A percentile compares a stretch with the other conserved stretches of the same genome.
These are phyloP conservation scores for Emydocephalus ijimae DNA, from an alignment of 2,113 vertebrate genomes.

Conservation along the genomic window DNA sequence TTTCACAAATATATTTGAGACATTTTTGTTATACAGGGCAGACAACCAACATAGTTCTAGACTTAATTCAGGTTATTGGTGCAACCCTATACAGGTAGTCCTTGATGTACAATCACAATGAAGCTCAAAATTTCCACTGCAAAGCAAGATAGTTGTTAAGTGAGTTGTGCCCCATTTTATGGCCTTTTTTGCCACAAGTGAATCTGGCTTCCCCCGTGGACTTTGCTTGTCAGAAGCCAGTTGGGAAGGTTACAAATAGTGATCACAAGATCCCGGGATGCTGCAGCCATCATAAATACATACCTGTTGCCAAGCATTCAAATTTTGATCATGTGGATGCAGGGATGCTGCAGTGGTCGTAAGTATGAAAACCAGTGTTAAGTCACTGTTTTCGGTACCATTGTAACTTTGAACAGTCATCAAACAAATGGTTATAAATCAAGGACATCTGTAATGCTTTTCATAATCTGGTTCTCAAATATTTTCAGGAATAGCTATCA, in stretches of 20 bases:
- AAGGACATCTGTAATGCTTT: background rate
- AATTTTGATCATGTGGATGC: background rate
- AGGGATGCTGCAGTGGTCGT: background rate
- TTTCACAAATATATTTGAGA: background rate
- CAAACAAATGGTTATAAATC: background rate
- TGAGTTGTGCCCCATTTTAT: background rate
- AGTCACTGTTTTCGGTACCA: background rate
- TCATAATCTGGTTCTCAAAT: background rate
- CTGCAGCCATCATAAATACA: background rate
- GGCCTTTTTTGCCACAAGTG: background rate
- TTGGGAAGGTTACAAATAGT: background rate
- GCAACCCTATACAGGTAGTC: background rate
- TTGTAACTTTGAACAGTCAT: background rate
- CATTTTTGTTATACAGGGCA: background rate
- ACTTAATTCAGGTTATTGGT: background rate
- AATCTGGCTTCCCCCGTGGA: background rate
- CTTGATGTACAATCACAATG: background rate
- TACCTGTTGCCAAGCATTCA: background rate
- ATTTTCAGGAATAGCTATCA: background rate
- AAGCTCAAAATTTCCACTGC: background rate
- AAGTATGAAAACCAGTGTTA: background rate
- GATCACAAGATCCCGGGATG: background rate
- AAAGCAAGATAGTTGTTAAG: background rate
- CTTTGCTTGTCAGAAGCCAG: background rate
- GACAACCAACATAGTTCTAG: background rate